phyloP scores from a whole-genome alignment of 2,113 vertebrate genomes.

The Aspidoscelis tigris region DNA sequence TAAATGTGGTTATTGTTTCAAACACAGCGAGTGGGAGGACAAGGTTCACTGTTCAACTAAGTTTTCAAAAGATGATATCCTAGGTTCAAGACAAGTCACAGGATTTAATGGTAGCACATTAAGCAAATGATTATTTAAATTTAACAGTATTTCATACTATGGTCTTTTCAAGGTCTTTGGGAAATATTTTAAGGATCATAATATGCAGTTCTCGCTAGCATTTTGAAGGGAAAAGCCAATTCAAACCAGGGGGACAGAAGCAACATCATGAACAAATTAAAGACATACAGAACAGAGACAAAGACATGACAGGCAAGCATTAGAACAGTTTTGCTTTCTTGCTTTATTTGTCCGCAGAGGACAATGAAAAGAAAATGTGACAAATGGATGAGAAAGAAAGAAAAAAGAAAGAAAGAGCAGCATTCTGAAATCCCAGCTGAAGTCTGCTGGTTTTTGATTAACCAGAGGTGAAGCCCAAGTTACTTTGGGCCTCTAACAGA shows the following conservation, averaged over 20 bases:
- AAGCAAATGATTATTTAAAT: not conserved
- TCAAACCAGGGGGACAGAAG: slow-evolving; percentile 44
- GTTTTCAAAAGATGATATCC: not conserved
- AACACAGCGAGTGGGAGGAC: not conserved
- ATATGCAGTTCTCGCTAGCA: not conserved
- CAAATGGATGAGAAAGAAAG: slow-evolving; percentile 32
- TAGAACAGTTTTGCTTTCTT: not conserved
- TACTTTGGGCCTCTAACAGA: not conserved
- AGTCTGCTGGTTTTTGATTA: slow-evolving; percentile 41
- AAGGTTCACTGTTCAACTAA: not conserved
- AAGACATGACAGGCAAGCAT: not conserved
- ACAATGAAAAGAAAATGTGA: not conserved
- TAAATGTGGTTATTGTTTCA: not conserved
- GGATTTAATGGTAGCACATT: not conserved
- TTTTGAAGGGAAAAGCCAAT: slow-evolving; percentile 29
- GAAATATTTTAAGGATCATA: not conserved
- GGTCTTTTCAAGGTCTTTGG: not conserved
- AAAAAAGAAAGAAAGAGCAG: slow-evolving; percentile 18
- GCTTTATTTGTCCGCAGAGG: slow-evolving; percentile 66
- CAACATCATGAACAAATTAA: slow-evolving; percentile 22
- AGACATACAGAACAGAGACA: slow-evolving; percentile 28
- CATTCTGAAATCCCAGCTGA: slow-evolving; percentile 28
- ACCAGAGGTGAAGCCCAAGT: slow-evolving; percentile 13
- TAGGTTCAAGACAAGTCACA: not conserved
- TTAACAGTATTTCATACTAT: not conserved